Evolutionary conservation across 2,113 vertebrate species (phyloP).

Genomic region (Cyphomyrus plagiostoma): DNA sequence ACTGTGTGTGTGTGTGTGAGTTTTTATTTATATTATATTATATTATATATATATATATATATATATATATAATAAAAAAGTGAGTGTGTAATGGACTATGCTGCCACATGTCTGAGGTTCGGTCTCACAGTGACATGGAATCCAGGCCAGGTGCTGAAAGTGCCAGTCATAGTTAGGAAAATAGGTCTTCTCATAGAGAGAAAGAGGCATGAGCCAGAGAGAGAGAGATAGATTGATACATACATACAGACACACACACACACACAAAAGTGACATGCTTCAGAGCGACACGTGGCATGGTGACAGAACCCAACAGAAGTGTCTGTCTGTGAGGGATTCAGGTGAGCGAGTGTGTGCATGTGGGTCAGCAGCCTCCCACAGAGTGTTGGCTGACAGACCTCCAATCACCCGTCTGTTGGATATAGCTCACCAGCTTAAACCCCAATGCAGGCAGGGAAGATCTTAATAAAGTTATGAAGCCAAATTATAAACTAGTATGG

Average conservation of each 20-base stretch:
- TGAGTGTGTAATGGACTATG: not conserved
- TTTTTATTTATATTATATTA: no score
- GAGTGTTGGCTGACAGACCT: not conserved
- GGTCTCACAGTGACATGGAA: not conserved
- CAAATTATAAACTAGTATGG: not conserved
- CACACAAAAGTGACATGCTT: not conserved
- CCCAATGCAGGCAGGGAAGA: not conserved
- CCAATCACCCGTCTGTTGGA: not conserved
- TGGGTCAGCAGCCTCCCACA: not conserved
- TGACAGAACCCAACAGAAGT: not conserved
- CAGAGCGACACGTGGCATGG: not conserved
- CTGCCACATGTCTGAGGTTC: not conserved
- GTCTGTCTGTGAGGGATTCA: not conserved
- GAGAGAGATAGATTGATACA: not conserved
- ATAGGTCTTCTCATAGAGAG: not conserved
- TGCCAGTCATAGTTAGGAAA: not conserved
- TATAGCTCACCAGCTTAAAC: not conserved
- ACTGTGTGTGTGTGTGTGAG: no score
- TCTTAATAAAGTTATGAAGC: not conserved
- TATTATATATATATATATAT: no score
- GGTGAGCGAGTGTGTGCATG: not conserved
- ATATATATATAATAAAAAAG: no score
- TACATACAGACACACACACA: not conserved
- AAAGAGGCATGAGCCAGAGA: not conserved
- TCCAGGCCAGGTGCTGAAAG: not conserved